Percentiles rank a stretch among this genome's conserved stretches.
phyloP scores from a whole-genome alignment of 2,797 vertebrate genomes.

The Hirundo rustica region DNA sequence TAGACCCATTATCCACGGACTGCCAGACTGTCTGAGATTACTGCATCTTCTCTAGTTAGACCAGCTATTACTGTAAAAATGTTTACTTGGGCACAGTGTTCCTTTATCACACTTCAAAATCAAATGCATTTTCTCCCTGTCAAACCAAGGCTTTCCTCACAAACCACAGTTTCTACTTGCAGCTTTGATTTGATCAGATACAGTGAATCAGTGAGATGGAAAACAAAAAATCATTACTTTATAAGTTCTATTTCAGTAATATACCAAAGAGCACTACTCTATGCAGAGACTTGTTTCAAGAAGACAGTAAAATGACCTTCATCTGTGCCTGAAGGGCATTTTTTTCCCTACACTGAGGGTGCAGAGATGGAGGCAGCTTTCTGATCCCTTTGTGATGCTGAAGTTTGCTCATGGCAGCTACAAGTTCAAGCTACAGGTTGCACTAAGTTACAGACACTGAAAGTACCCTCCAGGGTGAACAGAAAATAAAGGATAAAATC shows the following conservation, averaged over 20 bases:
- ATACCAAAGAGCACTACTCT: background rate
- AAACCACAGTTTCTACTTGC: background rate
- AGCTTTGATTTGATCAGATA: constrained; percentile 11
- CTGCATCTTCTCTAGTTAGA: background rate
- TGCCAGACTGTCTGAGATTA: background rate
- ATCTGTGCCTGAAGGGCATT: background rate
- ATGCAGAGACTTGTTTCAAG: background rate
- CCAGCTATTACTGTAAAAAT: background rate
- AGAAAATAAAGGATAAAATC: background rate
- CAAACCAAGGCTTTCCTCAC: background rate
- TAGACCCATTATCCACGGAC: background rate
- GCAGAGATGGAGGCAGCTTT: background rate
- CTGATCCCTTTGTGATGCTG: background rate
- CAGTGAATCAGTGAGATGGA: background rate
- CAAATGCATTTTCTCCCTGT: background rate
- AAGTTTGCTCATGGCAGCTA: background rate
- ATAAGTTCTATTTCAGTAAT: background rate
- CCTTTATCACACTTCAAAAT: background rate
- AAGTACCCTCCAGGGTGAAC: background rate
- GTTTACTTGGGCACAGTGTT: background rate
- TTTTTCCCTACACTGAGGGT: background rate
- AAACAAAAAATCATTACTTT: background rate
- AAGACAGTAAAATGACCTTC: background rate
- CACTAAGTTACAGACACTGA: background rate
- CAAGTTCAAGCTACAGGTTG: background rate